These are phyloP conservation scores for Plestiodon gilberti DNA, from an alignment of 2,113 vertebrate species.

Conservation along the genomic window DNA sequence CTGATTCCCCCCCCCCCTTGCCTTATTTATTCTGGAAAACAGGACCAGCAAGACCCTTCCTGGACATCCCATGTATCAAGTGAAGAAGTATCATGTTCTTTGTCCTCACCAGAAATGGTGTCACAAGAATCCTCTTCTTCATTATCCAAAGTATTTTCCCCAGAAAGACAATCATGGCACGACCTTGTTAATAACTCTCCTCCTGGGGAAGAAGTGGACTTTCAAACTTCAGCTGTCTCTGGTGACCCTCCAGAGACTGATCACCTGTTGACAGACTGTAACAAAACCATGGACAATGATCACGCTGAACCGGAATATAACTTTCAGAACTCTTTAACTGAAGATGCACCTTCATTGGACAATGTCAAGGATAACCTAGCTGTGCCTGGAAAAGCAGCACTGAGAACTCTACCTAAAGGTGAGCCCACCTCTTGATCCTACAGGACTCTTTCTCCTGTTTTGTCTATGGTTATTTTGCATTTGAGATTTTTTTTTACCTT, in stretches of 20 bases:
- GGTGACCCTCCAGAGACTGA: conserved; percentile 74
- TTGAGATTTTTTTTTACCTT: background rate
- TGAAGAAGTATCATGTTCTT: conserved; percentile 80
- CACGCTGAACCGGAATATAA: background rate
- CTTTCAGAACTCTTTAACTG: conserved; percentile 53
- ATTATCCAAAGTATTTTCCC: conserved; percentile 69
- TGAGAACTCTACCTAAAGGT: conserved; percentile 68
- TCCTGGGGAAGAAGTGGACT: conserved; percentile 52
- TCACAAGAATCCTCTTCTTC: conserved; percentile 77
- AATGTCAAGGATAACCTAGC: conserved; percentile 53
- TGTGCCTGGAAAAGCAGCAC: conserved; percentile 49
- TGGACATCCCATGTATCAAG: conserved; percentile 79
- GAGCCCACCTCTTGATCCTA: conserved; percentile 37
- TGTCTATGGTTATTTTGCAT: background rate
- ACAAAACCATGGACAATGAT: conserved; percentile 35
- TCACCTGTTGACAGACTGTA: conserved; percentile 8
- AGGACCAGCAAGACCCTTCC: conserved; percentile 70
- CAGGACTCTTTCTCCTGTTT: background rate
- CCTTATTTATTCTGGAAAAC: conserved; percentile 50
- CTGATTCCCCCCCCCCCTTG: background rate
- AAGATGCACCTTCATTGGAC: conserved; percentile 50
- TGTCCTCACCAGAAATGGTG: conserved; percentile 82
- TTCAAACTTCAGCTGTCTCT: conserved; percentile 74
- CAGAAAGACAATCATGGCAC: conserved; percentile 82
- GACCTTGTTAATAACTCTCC: conserved; percentile 76